Conservation (phyloP, 2,113 vertebrate species). For the Anolis carolinensis region DNA sequence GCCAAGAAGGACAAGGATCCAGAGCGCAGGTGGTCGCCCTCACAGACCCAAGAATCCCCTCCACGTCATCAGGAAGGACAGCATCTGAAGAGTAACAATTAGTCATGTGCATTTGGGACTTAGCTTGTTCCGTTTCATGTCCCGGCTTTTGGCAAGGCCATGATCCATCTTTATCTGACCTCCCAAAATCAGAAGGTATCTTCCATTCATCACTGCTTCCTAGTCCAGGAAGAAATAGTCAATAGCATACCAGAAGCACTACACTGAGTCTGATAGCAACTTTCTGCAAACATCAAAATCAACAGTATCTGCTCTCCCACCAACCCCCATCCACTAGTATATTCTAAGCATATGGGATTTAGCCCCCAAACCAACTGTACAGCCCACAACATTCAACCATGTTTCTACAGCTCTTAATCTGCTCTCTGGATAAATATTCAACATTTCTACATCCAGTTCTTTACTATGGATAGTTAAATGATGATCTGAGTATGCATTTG, state of each 20-base stretch:
- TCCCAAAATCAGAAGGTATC: neutral
- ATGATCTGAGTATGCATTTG: conserved; percentile 24
- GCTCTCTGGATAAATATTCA: neutral
- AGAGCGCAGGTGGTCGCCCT: no score
- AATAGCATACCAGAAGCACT: neutral
- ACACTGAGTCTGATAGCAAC: neutral
- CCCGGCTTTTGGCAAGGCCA: no score
- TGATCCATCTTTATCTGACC: no score
- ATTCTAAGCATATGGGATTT: neutral
- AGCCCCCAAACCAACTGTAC: neutral
- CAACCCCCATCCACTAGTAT: neutral
- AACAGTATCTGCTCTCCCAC: neutral
- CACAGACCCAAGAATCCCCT: no score
- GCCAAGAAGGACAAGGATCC: no score
- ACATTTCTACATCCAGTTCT: neutral
- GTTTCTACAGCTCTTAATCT: neutral
- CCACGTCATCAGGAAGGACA: no score
- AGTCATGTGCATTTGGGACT: no score
- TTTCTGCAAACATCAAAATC: neutral
- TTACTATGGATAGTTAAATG: neutral
- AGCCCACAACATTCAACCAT: neutral
- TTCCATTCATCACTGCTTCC: neutral
- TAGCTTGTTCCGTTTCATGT: no score
- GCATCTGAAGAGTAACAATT: no score
- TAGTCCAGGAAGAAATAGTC: neutral